Evolutionary conservation across 2,113 vertebrate genomes (phyloP).

Genomic region (Lamprologus speciosus): DNA sequence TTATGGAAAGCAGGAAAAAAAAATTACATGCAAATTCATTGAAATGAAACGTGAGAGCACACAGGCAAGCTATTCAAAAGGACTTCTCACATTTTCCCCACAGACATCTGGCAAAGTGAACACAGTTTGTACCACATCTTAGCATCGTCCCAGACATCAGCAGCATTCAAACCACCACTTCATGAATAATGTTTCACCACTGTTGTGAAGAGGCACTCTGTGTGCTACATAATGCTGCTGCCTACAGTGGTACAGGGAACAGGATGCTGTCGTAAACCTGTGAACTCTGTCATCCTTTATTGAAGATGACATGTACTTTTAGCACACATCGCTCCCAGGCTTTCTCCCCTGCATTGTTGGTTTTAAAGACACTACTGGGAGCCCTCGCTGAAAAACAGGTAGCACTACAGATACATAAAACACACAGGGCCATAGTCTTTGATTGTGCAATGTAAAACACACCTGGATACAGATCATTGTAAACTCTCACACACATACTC

Average conservation of each 20-base stretch:
- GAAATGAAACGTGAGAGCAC: not conserved
- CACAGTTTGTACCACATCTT: not conserved
- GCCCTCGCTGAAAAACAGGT: constrained; percentile 34
- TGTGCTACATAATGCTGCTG: constrained; percentile 24
- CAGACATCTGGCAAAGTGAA: constrained; percentile 8
- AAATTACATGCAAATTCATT: not conserved
- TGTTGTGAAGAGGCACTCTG: constrained; percentile 22
- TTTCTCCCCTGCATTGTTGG: constrained; percentile 32
- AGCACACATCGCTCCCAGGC: constrained; percentile 53
- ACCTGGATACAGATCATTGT: constrained; percentile 17
- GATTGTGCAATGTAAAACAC: constrained; percentile 42
- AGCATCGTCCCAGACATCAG: constrained; percentile 7
- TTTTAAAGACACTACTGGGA: constrained; percentile 58
- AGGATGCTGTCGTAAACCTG: constrained; percentile 48
- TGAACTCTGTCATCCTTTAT: constrained; percentile 62
- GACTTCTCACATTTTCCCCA: not conserved
- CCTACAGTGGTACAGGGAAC: constrained; percentile 37
- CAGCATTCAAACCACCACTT: not conserved
- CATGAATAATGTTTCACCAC: constrained; percentile 29
- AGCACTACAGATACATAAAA: constrained; percentile 31
- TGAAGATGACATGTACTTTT: constrained; percentile 69
- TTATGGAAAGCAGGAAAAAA: not conserved
- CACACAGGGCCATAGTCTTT: constrained; percentile 12
- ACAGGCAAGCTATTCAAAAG: not conserved
- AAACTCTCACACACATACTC: not conserved